These are phyloP conservation scores for rabbit (Oryctolagus cuniculus) DNA, from an alignment of 2,113 vertebrate species.

Conservation along the genomic window DNA sequence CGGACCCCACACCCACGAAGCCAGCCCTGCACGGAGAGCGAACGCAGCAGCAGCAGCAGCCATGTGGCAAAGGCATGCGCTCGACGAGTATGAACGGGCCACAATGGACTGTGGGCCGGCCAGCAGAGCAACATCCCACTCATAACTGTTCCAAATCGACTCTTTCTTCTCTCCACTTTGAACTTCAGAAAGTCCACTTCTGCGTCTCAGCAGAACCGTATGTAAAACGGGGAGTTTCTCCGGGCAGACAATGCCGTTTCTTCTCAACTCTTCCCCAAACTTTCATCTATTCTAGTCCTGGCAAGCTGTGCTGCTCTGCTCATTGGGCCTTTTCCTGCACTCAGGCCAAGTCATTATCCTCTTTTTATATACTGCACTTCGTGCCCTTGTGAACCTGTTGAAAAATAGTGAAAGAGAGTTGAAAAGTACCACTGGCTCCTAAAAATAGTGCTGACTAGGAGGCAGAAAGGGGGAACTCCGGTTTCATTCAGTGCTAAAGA, in stretches of 20 bases:
- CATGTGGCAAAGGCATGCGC: not conserved
- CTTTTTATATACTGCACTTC: slow-evolving; percentile 98
- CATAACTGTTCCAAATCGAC: slow-evolving; percentile 57
- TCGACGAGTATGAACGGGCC: not conserved
- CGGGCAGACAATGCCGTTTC: slow-evolving; percentile 84
- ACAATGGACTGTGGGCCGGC: not conserved
- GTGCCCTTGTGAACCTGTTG: slow-evolving; percentile 97
- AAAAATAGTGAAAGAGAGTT: slow-evolving; percentile 94
- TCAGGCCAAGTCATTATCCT: slow-evolving; percentile 93
- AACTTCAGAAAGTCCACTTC: slow-evolving; percentile 59
- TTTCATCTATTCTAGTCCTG: slow-evolving; percentile 89
- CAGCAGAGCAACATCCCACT: not conserved
- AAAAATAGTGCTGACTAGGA: slow-evolving; percentile 92
- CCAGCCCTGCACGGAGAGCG: not conserved
- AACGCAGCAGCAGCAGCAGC: rapidly evolving
- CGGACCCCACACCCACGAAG: rapidly evolving
- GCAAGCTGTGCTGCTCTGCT: slow-evolving; percentile 91
- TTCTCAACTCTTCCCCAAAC: slow-evolving; percentile 84
- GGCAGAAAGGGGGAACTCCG: slow-evolving; percentile 94
- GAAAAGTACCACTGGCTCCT: slow-evolving; percentile 94
- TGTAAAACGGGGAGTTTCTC: slow-evolving; percentile 83
- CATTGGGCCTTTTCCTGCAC: slow-evolving; percentile 90
- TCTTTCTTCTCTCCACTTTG: slow-evolving; percentile 70
- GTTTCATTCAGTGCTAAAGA: slow-evolving; percentile 98
- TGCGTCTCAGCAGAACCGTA: slow-evolving; percentile 75